Evolutionary conservation across 2,888 invertebrate genomes (phyloP).

Genomic region (Parnassius smintheus): DNA sequence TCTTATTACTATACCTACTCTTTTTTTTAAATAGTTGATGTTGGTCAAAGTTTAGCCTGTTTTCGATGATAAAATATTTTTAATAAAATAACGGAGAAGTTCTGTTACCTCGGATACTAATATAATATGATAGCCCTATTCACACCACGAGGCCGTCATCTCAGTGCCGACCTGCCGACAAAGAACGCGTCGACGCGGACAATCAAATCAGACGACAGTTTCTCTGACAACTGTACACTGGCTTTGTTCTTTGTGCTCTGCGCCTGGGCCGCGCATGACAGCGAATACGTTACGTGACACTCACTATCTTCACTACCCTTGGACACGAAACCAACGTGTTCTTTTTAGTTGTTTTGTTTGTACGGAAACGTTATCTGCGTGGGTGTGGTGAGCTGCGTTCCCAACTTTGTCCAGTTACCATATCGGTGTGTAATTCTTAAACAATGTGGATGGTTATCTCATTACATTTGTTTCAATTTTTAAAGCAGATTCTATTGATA

Average conservation of each 20-base stretch:
- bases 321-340: constrained; percentile 20
- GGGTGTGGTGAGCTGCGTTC: constrained; percentile 18
- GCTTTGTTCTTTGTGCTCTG: constrained; percentile 47
- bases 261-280: constrained; percentile 30
- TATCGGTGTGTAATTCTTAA: constrained; percentile 15
- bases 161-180: constrained; percentile 45
- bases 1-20: too few relatives aligned
- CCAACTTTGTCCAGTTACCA: constrained; percentile 14
- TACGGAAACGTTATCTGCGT: constrained; percentile 27
- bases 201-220: constrained; percentile 69
- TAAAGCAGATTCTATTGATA: too few relatives aligned
- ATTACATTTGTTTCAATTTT: not conserved
- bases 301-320: constrained; percentile 39
- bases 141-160: constrained; percentile 19
- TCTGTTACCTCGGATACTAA: not conserved
- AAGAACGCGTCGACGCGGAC: constrained; percentile 62
- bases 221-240: constrained; percentile 43
- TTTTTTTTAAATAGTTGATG: too few relatives aligned
- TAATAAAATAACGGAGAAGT: too few relatives aligned
- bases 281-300: constrained; percentile 37
- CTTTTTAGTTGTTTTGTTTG: constrained; percentile 23
- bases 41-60: too few relatives aligned
- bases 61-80: too few relatives aligned
- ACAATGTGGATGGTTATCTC: constrained; percentile 6
- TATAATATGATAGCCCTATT: constrained; percentile 11